Percentiles rank a stretch among this genome's conserved stretches.
Conservation (phyloP, 2,113 vertebrate genomes). For the Camelus bactrianus region DNA sequence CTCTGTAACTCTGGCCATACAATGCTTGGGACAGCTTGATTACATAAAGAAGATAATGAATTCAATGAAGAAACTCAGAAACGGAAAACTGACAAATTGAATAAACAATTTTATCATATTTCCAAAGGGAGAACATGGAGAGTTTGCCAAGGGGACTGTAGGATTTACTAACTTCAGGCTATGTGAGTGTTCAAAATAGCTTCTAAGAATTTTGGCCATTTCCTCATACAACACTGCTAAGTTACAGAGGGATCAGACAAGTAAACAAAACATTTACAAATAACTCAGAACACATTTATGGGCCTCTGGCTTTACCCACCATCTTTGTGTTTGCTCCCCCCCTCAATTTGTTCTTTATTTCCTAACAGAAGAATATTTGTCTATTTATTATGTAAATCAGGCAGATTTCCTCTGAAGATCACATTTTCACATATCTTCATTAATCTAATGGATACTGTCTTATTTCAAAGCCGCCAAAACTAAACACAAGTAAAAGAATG, state of each 20-base stretch:
- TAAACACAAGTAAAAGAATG: slow-evolving; percentile 71
- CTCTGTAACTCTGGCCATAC: neutral
- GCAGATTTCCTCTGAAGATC: slow-evolving; percentile 82
- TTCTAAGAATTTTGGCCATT: slow-evolving; percentile 80
- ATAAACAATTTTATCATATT: slow-evolving; percentile 87
- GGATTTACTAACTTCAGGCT: slow-evolving; percentile 73
- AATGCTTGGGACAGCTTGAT: slow-evolving; percentile 79
- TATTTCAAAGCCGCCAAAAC: slow-evolving; percentile 85
- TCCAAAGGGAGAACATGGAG: slow-evolving; percentile 76
- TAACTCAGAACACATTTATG: slow-evolving; percentile 62
- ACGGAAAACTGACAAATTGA: slow-evolving; percentile 85
- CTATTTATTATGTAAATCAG: slow-evolving; percentile 83
- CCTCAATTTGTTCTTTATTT: slow-evolving; percentile 82
- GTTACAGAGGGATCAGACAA: slow-evolving; percentile 70
- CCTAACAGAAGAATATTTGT: slow-evolving; percentile 79
- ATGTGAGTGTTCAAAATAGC: slow-evolving; percentile 61
- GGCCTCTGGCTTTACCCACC: slow-evolving; percentile 58
- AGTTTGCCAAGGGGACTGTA: slow-evolving; percentile 80
- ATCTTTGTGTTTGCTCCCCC: slow-evolving; percentile 74
- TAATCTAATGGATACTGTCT: slow-evolving; percentile 82
- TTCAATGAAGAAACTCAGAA: slow-evolving; percentile 88
- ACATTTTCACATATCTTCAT: slow-evolving; percentile 77
- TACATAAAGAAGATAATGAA: slow-evolving; percentile 83
- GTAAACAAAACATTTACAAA: slow-evolving; percentile 56
- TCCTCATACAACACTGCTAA: slow-evolving; percentile 79